A percentile compares a stretch with the other conserved stretches of the same genome.
Evolutionary conservation across 2,113 vertebrate species (phyloP).

Genomic region (Lethenteron camtschaticum): DNA sequence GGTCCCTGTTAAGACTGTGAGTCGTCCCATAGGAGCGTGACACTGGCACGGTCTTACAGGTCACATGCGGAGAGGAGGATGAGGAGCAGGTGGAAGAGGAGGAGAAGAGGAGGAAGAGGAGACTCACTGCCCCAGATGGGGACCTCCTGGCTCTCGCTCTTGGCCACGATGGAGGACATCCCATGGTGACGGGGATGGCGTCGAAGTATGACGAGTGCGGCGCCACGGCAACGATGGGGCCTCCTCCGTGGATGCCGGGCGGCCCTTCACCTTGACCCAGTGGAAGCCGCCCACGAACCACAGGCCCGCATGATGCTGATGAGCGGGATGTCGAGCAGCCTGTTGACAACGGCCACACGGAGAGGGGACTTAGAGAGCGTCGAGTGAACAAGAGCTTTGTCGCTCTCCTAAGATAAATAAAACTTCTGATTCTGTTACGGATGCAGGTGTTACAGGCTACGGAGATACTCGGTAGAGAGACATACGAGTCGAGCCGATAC

Average conservation of each 20-base stretch:
- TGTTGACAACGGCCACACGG: slow-evolving; percentile 17
- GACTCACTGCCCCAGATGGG: slow-evolving; percentile 93
- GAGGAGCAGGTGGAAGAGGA: no score
- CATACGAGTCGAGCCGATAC: no score
- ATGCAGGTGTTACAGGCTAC: no score
- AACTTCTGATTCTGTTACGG: no score
- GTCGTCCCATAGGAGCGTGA: no score
- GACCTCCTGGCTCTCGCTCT: slow-evolving; percentile 69
- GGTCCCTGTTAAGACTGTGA: no score
- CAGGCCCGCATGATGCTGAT: slow-evolving; percentile 69
- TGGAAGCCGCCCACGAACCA: slow-evolving; percentile 92
- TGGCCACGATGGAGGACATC: slow-evolving; percentile 76
- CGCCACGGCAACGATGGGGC: slow-evolving; percentile 59
- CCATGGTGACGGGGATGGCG: slow-evolving; percentile 81
- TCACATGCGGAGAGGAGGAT: no score
- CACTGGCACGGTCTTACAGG: no score
- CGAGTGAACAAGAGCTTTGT: background rate
- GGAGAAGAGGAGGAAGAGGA: no score
- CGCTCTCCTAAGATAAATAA: no score
- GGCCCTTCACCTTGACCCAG: slow-evolving; percentile 59
- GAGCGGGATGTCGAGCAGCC: slow-evolving; percentile 43
- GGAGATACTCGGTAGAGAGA: no score
- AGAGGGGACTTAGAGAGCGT: background rate
- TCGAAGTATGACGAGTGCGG: slow-evolving; percentile 91
- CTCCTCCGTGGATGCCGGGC: slow-evolving; percentile 33